Evolutionary conservation across 2,888 invertebrate species (phyloP).

Genomic region (Gymnosoma rotundatum): DNA sequence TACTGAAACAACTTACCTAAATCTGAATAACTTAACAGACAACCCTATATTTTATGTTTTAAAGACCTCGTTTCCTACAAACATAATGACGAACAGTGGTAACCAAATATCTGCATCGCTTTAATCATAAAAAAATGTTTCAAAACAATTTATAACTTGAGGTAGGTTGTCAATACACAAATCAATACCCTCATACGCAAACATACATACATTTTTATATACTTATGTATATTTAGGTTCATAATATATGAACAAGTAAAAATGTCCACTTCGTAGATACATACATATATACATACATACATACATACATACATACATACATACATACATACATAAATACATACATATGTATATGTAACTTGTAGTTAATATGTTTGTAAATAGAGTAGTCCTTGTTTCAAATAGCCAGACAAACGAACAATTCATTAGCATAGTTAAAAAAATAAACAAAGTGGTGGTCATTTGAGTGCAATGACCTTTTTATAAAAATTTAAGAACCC

Average conservation of each 20-base stretch:
- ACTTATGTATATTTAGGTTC: background rate
- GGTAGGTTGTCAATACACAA: background rate
- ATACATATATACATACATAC: background rate
- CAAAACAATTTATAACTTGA: conserved; percentile 7
- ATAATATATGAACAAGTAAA: too few relatives aligned
- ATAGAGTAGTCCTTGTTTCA: conserved; percentile 31
- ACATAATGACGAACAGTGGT: too few relatives aligned
- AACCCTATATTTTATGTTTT: background rate
- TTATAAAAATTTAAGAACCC: conserved; percentile 26
- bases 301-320: background rate
- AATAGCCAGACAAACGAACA: conserved; percentile 21
- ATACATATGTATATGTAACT: conserved; percentile 2
- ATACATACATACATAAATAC: background rate
- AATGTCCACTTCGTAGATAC: background rate
- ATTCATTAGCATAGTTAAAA: conserved; percentile 3
- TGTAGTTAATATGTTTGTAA: background rate
- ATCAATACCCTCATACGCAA: background rate
- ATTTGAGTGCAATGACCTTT: conserved; percentile 50
- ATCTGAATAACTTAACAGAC: too few relatives aligned
- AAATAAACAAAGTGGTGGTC: conserved; percentile 44
- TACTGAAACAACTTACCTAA: too few relatives aligned
- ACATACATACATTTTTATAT: background rate
- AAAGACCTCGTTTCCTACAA: background rate
- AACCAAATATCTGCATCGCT: background rate
- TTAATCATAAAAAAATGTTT: conserved; percentile 19